Conservation (phyloP, 2,888 invertebrate species). For the Eremobia ochroleuca region DNA sequence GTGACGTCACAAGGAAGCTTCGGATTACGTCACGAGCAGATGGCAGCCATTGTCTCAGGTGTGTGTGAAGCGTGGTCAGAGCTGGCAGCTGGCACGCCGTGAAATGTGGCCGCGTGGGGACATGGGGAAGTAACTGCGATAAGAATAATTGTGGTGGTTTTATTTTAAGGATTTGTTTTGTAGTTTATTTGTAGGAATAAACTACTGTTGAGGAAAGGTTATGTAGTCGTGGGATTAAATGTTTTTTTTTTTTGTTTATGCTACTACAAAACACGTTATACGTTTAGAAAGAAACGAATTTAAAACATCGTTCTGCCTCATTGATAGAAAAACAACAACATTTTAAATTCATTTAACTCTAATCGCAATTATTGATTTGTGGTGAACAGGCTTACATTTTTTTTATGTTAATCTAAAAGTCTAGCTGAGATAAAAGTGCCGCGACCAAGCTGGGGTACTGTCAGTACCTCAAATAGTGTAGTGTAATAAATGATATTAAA, state of each 20-base stretch:
- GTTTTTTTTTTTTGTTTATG: neutral
- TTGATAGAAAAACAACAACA: neutral
- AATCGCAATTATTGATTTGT: too few relatives aligned
- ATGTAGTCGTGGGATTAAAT: neutral
- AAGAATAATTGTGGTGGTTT: constrained; percentile 47
- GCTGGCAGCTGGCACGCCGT: constrained; percentile 52
- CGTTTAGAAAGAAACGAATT: neutral
- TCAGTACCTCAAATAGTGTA: too few relatives aligned
- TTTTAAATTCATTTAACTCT: too few relatives aligned
- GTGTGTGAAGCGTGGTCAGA: constrained; percentile 71
- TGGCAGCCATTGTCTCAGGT: constrained; percentile 68
- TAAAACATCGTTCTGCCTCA: neutral
- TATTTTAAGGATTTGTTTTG: constrained; percentile 21
- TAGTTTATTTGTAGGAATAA: neutral
- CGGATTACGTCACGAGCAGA: constrained; percentile 70
- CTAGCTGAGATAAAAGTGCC: too few relatives aligned
- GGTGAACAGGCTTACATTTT: too few relatives aligned
- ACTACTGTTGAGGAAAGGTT: constrained; percentile 1
- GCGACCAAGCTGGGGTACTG: too few relatives aligned
- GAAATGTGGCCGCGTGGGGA: constrained; percentile 56
- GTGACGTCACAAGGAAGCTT: constrained; percentile 62
- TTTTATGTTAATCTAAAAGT: too few relatives aligned
- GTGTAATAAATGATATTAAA: too few relatives aligned
- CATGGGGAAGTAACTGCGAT: constrained; percentile 30
- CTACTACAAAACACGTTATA: neutral